These are phyloP conservation scores for Mythimna vitellina DNA, from an alignment of 2,888 invertebrate species.

Conservation along the genomic window DNA sequence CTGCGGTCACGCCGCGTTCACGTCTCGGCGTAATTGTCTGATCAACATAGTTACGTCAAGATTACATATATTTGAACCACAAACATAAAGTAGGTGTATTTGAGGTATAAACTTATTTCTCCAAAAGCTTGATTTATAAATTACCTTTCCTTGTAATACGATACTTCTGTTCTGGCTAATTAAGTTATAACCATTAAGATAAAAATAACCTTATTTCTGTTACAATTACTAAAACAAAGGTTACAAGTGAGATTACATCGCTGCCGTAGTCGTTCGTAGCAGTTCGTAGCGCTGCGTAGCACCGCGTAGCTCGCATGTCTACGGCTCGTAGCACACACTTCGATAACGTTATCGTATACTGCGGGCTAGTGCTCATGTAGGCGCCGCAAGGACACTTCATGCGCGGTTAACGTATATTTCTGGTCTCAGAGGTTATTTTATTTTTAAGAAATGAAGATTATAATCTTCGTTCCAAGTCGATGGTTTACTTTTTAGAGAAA, in stretches of 20 bases:
- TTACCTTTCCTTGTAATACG: background rate
- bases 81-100: background rate
- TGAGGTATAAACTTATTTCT: background rate
- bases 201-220: slow-evolving; percentile 5
- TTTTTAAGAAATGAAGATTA: background rate
- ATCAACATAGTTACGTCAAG: slow-evolving; percentile 12
- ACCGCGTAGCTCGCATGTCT: slow-evolving; percentile 46
- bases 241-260: slow-evolving; percentile 31
- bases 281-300: slow-evolving; percentile 39
- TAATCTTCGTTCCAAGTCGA: background rate
- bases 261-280: slow-evolving; percentile 19
- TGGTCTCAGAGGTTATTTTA: background rate
- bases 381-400: slow-evolving; percentile 6
- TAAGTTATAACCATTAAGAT: slow-evolving; percentile 6
- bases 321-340: slow-evolving; percentile 39
- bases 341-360: slow-evolving; percentile 7
- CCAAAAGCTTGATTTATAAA: no score
- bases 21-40: slow-evolving; percentile 15
- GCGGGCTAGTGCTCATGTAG: background rate
- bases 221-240: slow-evolving; percentile 6
- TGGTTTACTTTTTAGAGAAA: background rate
- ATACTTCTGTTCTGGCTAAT: background rate
- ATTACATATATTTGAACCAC: background rate
- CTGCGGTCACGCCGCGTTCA: slow-evolving; percentile 28
- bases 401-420: background rate